Evolutionary conservation across 2,888 invertebrate species (phyloP).

Genomic region (Dolomedes plantarius): DNA sequence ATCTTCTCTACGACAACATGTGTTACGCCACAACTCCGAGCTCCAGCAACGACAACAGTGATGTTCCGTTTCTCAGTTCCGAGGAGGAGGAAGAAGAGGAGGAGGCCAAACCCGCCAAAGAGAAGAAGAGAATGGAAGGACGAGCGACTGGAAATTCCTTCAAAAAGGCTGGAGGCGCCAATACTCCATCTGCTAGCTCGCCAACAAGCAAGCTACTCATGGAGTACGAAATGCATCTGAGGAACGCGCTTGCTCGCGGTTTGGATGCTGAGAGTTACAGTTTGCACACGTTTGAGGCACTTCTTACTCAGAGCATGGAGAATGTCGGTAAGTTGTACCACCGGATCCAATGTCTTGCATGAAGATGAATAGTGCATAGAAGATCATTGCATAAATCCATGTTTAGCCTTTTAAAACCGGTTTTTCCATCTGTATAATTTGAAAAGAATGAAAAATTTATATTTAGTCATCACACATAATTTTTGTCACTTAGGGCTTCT

Average conservation of each 20-base stretch:
- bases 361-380: too few species aligned
- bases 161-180: not conserved
- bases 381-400: too few species aligned
- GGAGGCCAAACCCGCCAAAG: constrained; percentile 12
- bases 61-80: constrained; percentile 67
- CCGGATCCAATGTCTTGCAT: too few species aligned
- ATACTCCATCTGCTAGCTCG: constrained; percentile 82
- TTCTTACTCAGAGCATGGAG: constrained; percentile 95
- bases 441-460: too few species aligned
- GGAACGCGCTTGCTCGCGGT: constrained; percentile 93
- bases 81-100: constrained; percentile 55
- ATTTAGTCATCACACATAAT: too few species aligned
- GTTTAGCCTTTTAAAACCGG: too few species aligned
- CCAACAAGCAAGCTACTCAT: constrained; percentile 88
- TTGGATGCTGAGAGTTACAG: constrained; percentile 97
- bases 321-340: constrained; percentile 85
- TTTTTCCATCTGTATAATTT: too few species aligned
- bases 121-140: constrained; percentile 21
- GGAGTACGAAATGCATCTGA: constrained; percentile 94
- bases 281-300: constrained; percentile 93
- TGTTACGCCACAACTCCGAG: constrained; percentile 96
- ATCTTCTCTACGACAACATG: constrained; percentile 95
- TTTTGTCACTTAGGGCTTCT: too few species aligned
- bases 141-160: constrained; percentile 4
- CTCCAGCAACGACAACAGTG: constrained; percentile 85